Evolutionary conservation across 2,888 invertebrate species (phyloP), one percentile per base, ranked within the genome.

Genomic region (Camptogramma bilineatum): DNA sequence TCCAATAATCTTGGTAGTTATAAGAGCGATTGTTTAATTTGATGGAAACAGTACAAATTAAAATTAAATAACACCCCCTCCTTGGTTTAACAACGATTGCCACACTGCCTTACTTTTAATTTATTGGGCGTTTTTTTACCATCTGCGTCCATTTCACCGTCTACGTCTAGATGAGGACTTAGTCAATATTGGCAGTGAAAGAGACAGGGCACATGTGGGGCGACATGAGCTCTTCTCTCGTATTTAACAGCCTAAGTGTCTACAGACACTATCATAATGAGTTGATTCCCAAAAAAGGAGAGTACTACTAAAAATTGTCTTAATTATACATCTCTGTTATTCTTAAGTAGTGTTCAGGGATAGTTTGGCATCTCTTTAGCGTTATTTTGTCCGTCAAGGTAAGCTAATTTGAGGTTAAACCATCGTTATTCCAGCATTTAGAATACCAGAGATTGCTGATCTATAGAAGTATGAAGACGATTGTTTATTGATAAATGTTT

Each of bases 11-110:
- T 34, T 34, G 10, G 9, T 31, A 31, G 9, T 31, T 1, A 44
- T 54, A 54, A 24, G 53, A 42, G 21, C 9, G 39, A 53, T 21
- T 17, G 39, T 19, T 24, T 54, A 44, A 42, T 54, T 54, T 44
- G 44, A 54, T 54, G 47, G 47, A 42, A 54, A 54, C 44, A 54
- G 53, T 54, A 54, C 53, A 54, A 54, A 54, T 54, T 54, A 54
- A 47, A 13, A 13, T 19, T 47, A 24, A 54, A 17, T 42, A 17
- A 13, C 9, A n/a, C 16, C 19, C 24, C 9, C 24, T 21, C 5
- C 9, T 10, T 17, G 1, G 8, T 53, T 53, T 53, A 42, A 44
- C 44, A 44, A 44, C 17, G 44, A 28, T 54, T 16, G 53, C 44
- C 17, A 28, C 47, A 47, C 47, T 46, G 8, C 34, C 24, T 34